Evolutionary conservation across 23 tunicate species (phyloP).

Genomic region (Ciona savignyi): DNA sequence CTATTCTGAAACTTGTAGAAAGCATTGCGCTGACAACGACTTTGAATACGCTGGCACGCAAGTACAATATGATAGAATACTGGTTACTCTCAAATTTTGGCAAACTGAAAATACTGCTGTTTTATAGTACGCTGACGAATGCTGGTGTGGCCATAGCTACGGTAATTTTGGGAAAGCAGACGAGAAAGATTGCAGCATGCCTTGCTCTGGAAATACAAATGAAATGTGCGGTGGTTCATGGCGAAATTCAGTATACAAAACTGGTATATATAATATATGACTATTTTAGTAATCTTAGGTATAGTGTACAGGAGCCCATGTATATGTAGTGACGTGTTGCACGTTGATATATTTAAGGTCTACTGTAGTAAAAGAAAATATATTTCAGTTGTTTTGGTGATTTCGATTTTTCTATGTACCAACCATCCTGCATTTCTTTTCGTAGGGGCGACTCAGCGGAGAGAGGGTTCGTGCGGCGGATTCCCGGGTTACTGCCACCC

Average conservation of each 20-base stretch:
- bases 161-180: conserved; percentile 41
- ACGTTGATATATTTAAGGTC: too few species aligned
- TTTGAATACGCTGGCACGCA: conserved; percentile 50
- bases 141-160: conserved; percentile 39
- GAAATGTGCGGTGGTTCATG: conserved; percentile 50
- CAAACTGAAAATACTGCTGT: too few species aligned
- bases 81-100: too few species aligned
- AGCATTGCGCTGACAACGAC: conserved; percentile 21
- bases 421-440: neutral
- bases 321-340: too few species aligned
- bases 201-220: conserved; percentile 28
- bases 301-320: too few species aligned
- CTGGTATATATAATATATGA: conserved; percentile 12
- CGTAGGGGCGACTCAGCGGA: conserved; percentile 8
- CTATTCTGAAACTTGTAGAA: conserved; percentile 9
- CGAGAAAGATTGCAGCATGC: conserved; percentile 36
- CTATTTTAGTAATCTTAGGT: too few species aligned
- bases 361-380: too few species aligned
- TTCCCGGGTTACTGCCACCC: conserved; percentile 39
- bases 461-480: conserved; percentile 31
- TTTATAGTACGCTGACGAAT: conserved; percentile 26
- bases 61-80: too few species aligned
- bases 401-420: too few species aligned
- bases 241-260: conserved; percentile 43
- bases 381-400: too few species aligned